Evolutionary conservation across 2,888 invertebrate genomes (phyloP), one percentile per base, ranked within the genome.

Genomic region (Drosophila cognata): DNA sequence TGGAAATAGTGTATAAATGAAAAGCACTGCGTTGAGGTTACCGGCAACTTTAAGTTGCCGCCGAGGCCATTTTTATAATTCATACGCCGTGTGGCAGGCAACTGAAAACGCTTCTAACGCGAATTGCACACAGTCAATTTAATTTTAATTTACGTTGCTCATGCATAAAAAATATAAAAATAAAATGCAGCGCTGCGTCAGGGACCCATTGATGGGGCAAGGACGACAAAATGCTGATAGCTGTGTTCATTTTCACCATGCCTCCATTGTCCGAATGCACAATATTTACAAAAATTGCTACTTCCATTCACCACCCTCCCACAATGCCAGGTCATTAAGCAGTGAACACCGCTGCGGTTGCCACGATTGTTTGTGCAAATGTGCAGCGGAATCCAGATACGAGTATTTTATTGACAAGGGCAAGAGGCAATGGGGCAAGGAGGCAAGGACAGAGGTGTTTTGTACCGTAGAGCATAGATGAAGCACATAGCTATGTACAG

Each of bases 91-190:
- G 70, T 72, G 69, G 62, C 66, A 63, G 50, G 57, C 79, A 64
- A 59, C 51, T 29, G 71, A 28, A 57, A 64, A 46, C 51, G 52
- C 8, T 51, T 60, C 79, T 80, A 62, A 66, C 63, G 66, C 53
- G 46, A 41, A 58, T 65, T 51, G 61, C 57, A 70, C 73, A 69
- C 85, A 86, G 69, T 80, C 85, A 84, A 86, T 89, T 85, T 87
- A 86, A 87, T 82, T 87, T 89, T 82, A 82, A 89, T 86, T 89
- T 87, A 63, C 78, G 80, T 76, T 74, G 8, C 46, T 74, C 78
- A 87, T 85, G 77, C 82, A 87, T 87, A 88, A 83, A 86, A 75
- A 84, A 85, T 83, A 48, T 16, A 46, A 25, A 25, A 46, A 58
- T 72, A 70, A 82, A 74, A 74, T 81, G 66, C 81, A 74, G 53